Base-by-base conservation (phyloP, 92 coral and sea anemone species). In the Epizoanthus ramosus region DNA sequence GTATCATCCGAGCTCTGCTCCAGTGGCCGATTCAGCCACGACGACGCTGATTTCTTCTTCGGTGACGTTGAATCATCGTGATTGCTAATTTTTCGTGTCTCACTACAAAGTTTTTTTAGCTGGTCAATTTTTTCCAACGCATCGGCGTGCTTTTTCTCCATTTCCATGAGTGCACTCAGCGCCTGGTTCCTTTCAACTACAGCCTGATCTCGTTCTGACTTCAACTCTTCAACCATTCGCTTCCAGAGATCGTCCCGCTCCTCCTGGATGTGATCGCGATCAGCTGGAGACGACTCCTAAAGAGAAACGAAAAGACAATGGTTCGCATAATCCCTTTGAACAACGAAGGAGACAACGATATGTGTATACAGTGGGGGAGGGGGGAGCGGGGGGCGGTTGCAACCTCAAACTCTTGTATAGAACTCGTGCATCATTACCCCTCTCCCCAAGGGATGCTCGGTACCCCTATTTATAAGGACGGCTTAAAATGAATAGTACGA, bases 111-210 rank as follows among this genome's bases (percentile, higher is more conserved):
- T 45, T 70, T 68, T 37, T 77, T 83, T 28, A 89, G 84, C 31
- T 73, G 87, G 37, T 93, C 92, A 54, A 93, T 84, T 41, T 85
- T 22, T 31, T 80, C 63, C 6, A 88, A 43, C 9, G 97, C 94
- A 63, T 91, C 88, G 2, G 89, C 65, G 59, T 91, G 92, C 18
- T 93, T 91, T 61, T 89, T 92, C 77, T 95, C 98, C 52, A 95
- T 85, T 57, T 95, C 98, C 98, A 95, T 91, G 5, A 95, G 80
- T 22, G 93, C 92, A 58, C 92, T 77, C 57, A 95, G 75, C 37
- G 98, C 98, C 86, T 93, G 95, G 84, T 95, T 93, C 17, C 98
- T 85, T 58, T 95, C 98, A 35, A 81, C 58, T 39, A 95, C 87
- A 0, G 94, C 94, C 76, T 93, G 98, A 71, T 95, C 98, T 14